These are phyloP conservation scores for Micrasema minimum DNA, from an alignment of 1,140 invertebrate genomes.

Conservation along the genomic window DNA sequence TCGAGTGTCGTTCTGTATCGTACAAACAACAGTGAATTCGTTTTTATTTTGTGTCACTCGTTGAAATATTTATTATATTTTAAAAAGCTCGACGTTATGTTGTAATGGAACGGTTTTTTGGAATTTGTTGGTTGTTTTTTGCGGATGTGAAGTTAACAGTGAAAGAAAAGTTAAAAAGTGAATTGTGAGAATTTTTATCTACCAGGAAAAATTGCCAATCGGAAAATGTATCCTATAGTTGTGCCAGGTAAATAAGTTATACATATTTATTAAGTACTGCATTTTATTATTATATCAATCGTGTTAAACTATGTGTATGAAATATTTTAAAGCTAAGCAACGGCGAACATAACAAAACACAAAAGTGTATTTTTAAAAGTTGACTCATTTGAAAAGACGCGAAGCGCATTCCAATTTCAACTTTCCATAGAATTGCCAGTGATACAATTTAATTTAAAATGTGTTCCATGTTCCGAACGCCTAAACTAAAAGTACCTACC, in stretches of 20 bases:
- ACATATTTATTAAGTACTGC: not conserved
- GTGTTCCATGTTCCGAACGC: too few relatives aligned
- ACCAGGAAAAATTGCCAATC: constrained; percentile 19
- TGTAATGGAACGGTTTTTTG: constrained; percentile 16
- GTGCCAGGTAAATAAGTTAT: constrained; percentile 9
- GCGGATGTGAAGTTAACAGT: constrained; percentile 16
- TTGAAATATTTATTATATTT: constrained; percentile 22
- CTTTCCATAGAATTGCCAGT: too few relatives aligned
- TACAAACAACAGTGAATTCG: constrained; percentile 13
- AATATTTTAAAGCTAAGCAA: too few relatives aligned
- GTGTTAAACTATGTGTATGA: too few relatives aligned
- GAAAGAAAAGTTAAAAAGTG: constrained; percentile 3
- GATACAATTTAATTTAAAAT: too few relatives aligned
- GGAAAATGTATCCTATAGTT: constrained; percentile 25
- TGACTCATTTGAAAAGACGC: too few relatives aligned
- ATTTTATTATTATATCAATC: not conserved
- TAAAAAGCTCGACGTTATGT: constrained; percentile 1
- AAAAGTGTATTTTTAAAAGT: too few relatives aligned
- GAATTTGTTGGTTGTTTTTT: constrained; percentile 16
- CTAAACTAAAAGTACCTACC: too few relatives aligned
- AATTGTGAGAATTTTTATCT: not conserved
- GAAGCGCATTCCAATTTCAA: too few relatives aligned
- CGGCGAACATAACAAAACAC: too few relatives aligned
- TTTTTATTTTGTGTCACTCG: not conserved
- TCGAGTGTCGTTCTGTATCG: constrained; percentile 8